A percentile compares a stretch with the other conserved stretches of the same genome.
Evolutionary conservation across 2,888 invertebrate species (phyloP).

Genomic region (Hyalella azteca): DNA sequence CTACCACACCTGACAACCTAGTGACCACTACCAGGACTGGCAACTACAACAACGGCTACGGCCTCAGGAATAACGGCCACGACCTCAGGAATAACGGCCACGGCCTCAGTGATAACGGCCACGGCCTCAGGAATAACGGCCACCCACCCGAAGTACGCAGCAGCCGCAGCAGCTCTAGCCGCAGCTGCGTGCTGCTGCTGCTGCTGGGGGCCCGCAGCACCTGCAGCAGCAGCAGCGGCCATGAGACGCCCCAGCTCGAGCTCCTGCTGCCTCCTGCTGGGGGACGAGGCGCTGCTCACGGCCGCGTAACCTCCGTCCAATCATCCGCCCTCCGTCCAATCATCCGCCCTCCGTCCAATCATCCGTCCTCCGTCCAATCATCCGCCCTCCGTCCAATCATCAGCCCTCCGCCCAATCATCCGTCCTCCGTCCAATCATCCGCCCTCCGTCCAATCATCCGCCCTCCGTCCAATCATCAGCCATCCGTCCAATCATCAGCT

Average conservation of each 20-base stretch:
- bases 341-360: too few species aligned
- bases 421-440: neutral
- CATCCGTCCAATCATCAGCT: too few species aligned
- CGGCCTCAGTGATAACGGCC: too few species aligned
- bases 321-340: constrained; percentile 26
- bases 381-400: constrained; percentile 21
- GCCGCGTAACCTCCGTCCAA: neutral
- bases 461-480: neutral
- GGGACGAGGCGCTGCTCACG: neutral
- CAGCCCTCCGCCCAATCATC: neutral
- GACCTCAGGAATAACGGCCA: too few species aligned
- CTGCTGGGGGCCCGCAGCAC: neutral
- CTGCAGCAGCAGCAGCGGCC: neutral
- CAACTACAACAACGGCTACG: neutral
- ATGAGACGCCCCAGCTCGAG: neutral
- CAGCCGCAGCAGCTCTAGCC: neutral
- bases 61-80: too few species aligned
- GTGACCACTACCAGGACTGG: too few species aligned
- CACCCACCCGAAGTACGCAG: constrained; percentile 19
- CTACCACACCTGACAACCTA: too few species aligned
- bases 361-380: too few species aligned
- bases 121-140: too few species aligned
- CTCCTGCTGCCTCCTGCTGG: constrained; percentile 25
- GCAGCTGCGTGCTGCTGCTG: constrained; percentile 17
- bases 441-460: neutral